These are phyloP conservation scores for Phorcus lineatus DNA, from an alignment of 2,888 invertebrate species.

Conservation along the genomic window DNA sequence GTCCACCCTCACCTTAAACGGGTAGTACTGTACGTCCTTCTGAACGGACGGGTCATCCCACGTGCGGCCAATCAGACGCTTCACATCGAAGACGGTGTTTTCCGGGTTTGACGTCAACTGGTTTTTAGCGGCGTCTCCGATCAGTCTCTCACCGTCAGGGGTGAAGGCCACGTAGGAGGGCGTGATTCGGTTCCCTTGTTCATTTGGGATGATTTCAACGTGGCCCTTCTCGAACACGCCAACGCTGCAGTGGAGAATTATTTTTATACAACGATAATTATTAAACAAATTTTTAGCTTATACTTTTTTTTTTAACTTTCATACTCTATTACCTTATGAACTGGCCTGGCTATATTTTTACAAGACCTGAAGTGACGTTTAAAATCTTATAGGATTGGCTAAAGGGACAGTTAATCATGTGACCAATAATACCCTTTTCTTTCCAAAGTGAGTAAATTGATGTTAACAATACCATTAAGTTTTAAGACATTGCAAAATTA, in stretches of 20 bases:
- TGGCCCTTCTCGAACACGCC: slow-evolving; percentile 91
- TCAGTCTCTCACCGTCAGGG: slow-evolving; percentile 93
- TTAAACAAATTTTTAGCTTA: too few relatives aligned
- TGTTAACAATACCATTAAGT: too few relatives aligned
- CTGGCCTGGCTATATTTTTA: too few relatives aligned
- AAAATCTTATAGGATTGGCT: too few relatives aligned
- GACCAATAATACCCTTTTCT: too few relatives aligned
- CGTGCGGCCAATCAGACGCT: slow-evolving; percentile 96
- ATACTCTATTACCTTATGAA: too few relatives aligned
- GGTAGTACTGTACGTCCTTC: slow-evolving; percentile 96
- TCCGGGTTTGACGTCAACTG: slow-evolving; percentile 99
- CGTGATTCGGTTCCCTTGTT: slow-evolving; percentile 98
- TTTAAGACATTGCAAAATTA: too few relatives aligned
- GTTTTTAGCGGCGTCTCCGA: slow-evolving; percentile 99
- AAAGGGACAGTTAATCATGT: too few relatives aligned
- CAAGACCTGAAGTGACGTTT: too few relatives aligned
- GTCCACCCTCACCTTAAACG: slow-evolving; percentile 84
- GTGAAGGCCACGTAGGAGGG: slow-evolving; percentile 98
- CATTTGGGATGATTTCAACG: slow-evolving; percentile 98
- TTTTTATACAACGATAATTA: too few relatives aligned
- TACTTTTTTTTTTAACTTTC: too few relatives aligned
- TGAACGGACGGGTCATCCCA: slow-evolving; percentile 95
- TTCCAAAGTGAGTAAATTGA: too few relatives aligned
- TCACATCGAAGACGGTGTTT: slow-evolving; percentile 98
- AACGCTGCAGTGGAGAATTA: slow-evolving; percentile 63